Evolutionary conservation across 2,797 vertebrate species (phyloP), one percentile per base, ranked within the genome.

Genomic region (Centropyge bicolor): DNA sequence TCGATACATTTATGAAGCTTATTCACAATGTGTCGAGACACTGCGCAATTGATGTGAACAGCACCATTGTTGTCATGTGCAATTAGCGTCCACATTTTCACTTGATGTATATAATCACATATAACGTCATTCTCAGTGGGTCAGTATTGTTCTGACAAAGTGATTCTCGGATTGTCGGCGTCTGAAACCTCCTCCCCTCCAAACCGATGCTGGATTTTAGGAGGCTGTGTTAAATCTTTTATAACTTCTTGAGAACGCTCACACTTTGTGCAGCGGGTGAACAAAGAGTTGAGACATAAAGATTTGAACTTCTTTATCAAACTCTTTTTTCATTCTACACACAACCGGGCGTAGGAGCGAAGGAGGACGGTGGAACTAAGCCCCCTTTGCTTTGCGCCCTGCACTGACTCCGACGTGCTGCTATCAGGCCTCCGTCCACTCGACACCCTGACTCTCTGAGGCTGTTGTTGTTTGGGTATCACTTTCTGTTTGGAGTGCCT

Each of bases 401-500:
- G 8, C 60, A 14, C 48, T 5, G 20, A 60, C 74, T 75, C 63
- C 55, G 68, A 55, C 70, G 59, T 17, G 49, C 61, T 45, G 4
- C 62, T 55, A 56, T 72, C 41, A 57, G 68, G 52, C 52, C 27
- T 31, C 27, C 10, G 1, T 35, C 61, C 67, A 52, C 80, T 80
- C 66, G 4, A 64, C 9, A 40, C 75, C n/a, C n/a, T 31, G 27
- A 31, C 27, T 31, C 27, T 46, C 35, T 12, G 38, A 81, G 43
- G 11, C 51, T 9, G 40, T 35, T 60, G 56, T 64, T 84, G 74
- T 84, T 74, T 83, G 76, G 76, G 69, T 84, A 81, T 86, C 82
- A 4, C 68, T 85, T 74, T 85, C 69, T 82, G 63, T 87, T 88
- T 87, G 76, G 81, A 89, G 83, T 57, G 74, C 59, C 52, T 82